Evolutionary conservation across 2,113 vertebrate genomes (phyloP).

Genomic region (Hiodon alosoides): DNA sequence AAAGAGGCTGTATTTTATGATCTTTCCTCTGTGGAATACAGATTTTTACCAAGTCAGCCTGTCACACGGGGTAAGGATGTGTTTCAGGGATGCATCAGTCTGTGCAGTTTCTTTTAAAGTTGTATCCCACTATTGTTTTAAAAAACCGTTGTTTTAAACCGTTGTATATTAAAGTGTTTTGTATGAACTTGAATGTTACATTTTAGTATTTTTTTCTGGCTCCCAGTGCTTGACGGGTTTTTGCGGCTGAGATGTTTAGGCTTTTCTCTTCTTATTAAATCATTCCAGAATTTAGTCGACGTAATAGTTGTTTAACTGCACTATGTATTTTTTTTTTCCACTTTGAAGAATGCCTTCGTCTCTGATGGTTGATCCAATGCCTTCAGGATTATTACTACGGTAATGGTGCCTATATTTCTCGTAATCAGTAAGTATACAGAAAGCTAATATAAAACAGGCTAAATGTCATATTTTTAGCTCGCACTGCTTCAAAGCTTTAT

Average conservation of each 20-base stretch:
- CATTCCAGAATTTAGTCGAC: too few species aligned
- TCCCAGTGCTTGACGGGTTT: not conserved
- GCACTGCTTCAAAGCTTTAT: too few species aligned
- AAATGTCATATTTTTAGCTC: too few species aligned
- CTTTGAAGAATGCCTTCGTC: too few species aligned
- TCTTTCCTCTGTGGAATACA: constrained; percentile 45
- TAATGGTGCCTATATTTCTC: too few species aligned
- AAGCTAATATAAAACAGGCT: too few species aligned
- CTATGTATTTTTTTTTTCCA: too few species aligned
- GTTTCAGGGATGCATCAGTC: constrained; percentile 37
- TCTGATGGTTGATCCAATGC: too few species aligned
- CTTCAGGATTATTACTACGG: too few species aligned
- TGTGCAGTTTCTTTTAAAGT: constrained; percentile 42
- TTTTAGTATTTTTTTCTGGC: constrained; percentile 24
- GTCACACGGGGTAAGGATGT: constrained; percentile 31
- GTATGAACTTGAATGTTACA: constrained; percentile 51
- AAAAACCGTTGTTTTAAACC: constrained; percentile 62
- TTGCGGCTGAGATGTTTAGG: not conserved
- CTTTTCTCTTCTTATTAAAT: too few species aligned
- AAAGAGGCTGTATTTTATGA: constrained; percentile 58
- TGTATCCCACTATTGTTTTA: constrained; percentile 57
- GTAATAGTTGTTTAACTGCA: too few species aligned
- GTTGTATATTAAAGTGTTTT: constrained; percentile 77
- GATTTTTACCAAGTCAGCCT: constrained; percentile 43
- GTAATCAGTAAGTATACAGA: too few species aligned